A percentile compares a stretch with the other conserved stretches of the same genome.
These are phyloP conservation scores for Drosophila orena DNA, from an alignment of 1,140 invertebrate genomes.

Conservation along the genomic window DNA sequence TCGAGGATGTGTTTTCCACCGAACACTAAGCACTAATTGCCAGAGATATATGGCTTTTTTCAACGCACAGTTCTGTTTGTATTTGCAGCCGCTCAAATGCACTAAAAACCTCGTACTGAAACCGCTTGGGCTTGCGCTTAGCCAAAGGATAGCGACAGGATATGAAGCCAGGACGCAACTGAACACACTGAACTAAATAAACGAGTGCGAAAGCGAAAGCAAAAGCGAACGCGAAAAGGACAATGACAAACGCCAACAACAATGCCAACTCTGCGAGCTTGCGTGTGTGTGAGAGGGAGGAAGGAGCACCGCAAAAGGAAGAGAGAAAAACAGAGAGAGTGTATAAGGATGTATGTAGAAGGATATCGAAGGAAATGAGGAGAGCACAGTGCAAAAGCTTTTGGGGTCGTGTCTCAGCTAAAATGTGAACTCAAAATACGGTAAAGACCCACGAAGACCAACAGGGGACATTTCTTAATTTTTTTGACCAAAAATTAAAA, in stretches of 20 bases:
- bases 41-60: constrained; percentile 8
- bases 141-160: constrained; percentile 68
- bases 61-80: constrained; percentile 29
- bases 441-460: background rate
- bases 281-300: constrained; percentile 27
- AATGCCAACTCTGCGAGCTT: constrained; percentile 15
- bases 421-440: constrained; percentile 25
- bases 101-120: constrained; percentile 53
- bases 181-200: constrained; percentile 79
- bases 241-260: constrained; percentile 63
- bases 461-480: too few species aligned
- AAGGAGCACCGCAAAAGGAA: constrained; percentile 2
- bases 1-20: background rate
- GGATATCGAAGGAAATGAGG: background rate
- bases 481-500: too few species aligned
- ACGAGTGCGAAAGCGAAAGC: constrained; percentile 78
- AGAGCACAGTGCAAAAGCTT: constrained; percentile 25
- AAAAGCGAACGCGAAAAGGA: constrained; percentile 66
- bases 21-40: constrained; percentile 24
- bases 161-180: constrained; percentile 74
- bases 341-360: background rate
- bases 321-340: constrained; percentile 8
- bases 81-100: constrained; percentile 54
- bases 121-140: constrained; percentile 51
- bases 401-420: constrained; percentile 37